Conservation (phyloP, 1,140 invertebrate species). For the Akabosia matsudoensis region DNA sequence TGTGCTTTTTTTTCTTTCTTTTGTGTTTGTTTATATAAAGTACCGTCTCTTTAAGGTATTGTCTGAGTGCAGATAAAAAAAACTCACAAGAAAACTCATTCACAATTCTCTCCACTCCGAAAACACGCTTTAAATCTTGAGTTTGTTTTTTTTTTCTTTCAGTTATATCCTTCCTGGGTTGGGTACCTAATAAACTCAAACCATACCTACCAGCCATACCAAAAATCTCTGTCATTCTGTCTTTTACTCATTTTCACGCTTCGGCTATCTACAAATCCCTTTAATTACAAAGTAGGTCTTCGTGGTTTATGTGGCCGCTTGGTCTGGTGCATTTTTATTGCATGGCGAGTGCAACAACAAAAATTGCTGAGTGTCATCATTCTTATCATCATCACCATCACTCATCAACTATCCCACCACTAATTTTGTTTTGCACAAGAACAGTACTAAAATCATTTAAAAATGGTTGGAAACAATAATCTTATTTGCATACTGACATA, state of each 20-base stretch:
- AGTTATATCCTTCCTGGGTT: neutral
- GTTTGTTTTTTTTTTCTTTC: too few relatives aligned
- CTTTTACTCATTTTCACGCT: neutral
- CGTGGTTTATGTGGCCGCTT: conserved; percentile 1
- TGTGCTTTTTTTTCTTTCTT: neutral
- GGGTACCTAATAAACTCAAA: too few relatives aligned
- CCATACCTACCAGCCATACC: too few relatives aligned
- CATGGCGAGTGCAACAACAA: neutral
- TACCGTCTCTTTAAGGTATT: neutral
- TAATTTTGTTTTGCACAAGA: too few relatives aligned
- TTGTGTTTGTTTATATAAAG: neutral
- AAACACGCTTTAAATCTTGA: too few relatives aligned
- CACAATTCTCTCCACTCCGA: neutral
- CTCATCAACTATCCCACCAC: too few relatives aligned
- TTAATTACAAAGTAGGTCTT: conserved; percentile 11
- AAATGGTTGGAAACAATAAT: too few relatives aligned
- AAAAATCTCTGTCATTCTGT: too few relatives aligned
- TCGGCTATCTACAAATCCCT: conserved; percentile 2
- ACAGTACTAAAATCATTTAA: too few relatives aligned
- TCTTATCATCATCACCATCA: neutral
- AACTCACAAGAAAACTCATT: neutral
- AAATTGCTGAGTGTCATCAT: neutral
- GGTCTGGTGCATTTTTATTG: neutral
- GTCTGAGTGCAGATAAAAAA: neutral
- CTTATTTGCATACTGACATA: neutral